Percentiles rank a stretch among this genome's conserved stretches.
These are phyloP conservation scores for Gandaritis pyraliata DNA, from an alignment of 2,888 invertebrate genomes.

Conservation along the genomic window DNA sequence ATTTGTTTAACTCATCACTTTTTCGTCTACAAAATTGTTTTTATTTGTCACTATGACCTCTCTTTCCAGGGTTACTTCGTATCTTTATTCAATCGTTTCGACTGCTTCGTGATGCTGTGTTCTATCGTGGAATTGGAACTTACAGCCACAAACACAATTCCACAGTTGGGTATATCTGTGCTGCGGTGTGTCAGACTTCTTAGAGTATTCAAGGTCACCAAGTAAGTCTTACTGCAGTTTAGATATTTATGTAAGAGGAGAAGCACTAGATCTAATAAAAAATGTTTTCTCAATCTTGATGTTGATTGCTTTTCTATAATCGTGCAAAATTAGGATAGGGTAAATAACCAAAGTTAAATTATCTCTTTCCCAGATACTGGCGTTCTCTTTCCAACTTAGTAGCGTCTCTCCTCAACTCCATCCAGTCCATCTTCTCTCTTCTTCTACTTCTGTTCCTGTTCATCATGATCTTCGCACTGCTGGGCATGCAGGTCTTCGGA, in stretches of 20 bases:
- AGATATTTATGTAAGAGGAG: too few species aligned
- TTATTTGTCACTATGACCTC: not conserved
- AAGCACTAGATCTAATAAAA: too few species aligned
- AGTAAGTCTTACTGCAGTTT: slow-evolving; percentile 87
- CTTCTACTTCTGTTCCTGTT: slow-evolving; percentile 98
- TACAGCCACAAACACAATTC: slow-evolving; percentile 94
- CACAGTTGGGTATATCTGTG: slow-evolving; percentile 98
- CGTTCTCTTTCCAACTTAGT: slow-evolving; percentile 98
- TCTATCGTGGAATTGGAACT: slow-evolving; percentile 97
- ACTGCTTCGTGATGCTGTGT: slow-evolving; percentile 99
- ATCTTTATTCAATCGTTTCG: slow-evolving; percentile 99
- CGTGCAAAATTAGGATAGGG: too few species aligned
- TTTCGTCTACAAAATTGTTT: too few species aligned
- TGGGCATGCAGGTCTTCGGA: slow-evolving; percentile 99
- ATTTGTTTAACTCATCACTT: too few species aligned
- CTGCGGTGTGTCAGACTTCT: slow-evolving; percentile 98
- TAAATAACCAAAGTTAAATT: not conserved
- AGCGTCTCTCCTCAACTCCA: slow-evolving; percentile 98
- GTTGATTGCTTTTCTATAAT: too few species aligned
- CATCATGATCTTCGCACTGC: slow-evolving; percentile 99
- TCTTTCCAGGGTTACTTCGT: slow-evolving; percentile 96
- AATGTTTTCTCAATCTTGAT: too few species aligned
- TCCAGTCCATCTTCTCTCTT: slow-evolving; percentile 99
- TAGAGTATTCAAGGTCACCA: slow-evolving; percentile 99
- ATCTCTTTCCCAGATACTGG: slow-evolving; percentile 93